These are phyloP conservation scores for Microtus montanus DNA, from an alignment of 2,113 vertebrate genomes.

Conservation along the genomic window DNA sequence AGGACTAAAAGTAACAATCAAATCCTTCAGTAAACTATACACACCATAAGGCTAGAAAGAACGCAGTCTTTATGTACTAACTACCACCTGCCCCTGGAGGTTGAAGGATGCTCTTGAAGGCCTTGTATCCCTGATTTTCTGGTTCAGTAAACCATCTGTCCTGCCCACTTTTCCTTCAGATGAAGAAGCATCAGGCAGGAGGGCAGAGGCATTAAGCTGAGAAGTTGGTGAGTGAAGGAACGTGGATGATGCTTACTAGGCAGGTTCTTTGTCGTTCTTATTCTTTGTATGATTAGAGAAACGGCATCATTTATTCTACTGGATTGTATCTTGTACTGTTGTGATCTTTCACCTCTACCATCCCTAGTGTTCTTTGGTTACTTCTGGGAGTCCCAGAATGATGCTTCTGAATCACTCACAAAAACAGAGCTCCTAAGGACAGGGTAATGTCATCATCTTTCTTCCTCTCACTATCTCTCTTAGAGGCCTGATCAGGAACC, in stretches of 20 bases:
- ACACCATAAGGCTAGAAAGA: background rate
- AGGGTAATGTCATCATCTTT: background rate
- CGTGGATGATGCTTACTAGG: rapidly evolving
- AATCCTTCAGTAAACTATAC: background rate
- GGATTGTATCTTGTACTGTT: background rate
- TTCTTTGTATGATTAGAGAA: background rate
- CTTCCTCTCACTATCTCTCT: background rate
- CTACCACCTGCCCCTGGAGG: background rate
- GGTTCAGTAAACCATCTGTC: background rate
- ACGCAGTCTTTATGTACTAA: background rate
- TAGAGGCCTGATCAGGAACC: background rate
- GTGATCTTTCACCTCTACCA: background rate
- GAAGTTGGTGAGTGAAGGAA: background rate
- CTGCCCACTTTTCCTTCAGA: rapidly evolving
- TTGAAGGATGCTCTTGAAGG: background rate
- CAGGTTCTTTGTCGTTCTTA: background rate
- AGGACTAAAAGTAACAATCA: background rate
- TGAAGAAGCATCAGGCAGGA: background rate
- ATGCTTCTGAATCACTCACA: background rate
- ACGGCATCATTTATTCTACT: background rate
- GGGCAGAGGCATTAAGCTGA: background rate
- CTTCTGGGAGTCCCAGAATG: background rate
- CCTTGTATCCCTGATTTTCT: background rate
- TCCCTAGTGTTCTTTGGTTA: background rate
- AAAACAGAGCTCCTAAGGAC: background rate